Base-by-base conservation (phyloP, 2,113 vertebrate species). In the Labeo catla region DNA sequence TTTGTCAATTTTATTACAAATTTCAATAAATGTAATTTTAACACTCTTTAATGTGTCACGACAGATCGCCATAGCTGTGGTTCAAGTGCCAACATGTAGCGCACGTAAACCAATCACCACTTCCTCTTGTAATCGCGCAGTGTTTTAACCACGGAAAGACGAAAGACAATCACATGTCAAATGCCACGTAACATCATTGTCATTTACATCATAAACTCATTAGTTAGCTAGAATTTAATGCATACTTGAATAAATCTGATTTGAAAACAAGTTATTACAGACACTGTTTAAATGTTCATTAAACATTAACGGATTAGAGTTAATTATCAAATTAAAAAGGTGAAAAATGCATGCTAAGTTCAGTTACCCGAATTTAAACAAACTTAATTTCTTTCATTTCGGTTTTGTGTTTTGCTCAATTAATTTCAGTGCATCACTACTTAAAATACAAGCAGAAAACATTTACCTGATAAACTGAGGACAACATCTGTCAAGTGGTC, bases 381-480 rank as follows among this genome's bases (percentile, higher is more conserved):
- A 54, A 16, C 52, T 16, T 54, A 39, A 28, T 28, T 28, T 28
- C 28, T 28, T 28, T 28, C 28, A 28, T 28, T 28, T 50, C 11
- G 0, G 49, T 12, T 50, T 50, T 59, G 57, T 59, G 7, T 59
- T 21, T 59, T 21, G 57, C 19, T 59, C 3, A 8, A 19, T 21
- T 59, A 39, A 39, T 39, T 39, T 39, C 57, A 21, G 57, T 59
- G 19, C 19, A 57, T 21, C 0, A 3, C 54, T 59, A 59, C 6
- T 21, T 13, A 4, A 50, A 50, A 39, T 6, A 34, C 13, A 49
- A n/a, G n/a, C 8, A 77, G 34, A 39, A 81, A 39, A 11, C 9
- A 86, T 89, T 84, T 96, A 99, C 98, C 98, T 94, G 98, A 95
- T 36, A 99, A 93, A 86, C 66, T 96, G 83, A 98, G 88, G 76